Percentiles rank a stretch among this genome's conserved stretches.
Conservation (phyloP, 2,797 vertebrate species). For the Sebastes vulpes region DNA sequence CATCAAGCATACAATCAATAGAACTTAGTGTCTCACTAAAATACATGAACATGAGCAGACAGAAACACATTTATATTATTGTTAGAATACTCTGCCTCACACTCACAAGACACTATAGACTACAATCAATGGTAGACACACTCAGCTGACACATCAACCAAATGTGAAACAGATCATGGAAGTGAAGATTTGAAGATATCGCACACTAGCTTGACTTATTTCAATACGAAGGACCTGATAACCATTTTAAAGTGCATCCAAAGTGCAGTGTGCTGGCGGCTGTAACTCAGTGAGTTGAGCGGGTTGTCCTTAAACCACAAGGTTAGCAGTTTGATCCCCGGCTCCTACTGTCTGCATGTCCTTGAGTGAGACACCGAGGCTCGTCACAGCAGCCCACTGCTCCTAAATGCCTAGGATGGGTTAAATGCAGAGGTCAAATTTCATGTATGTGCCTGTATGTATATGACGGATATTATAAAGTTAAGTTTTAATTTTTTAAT, state of each 20-base stretch:
- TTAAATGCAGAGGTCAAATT: too few relatives aligned
- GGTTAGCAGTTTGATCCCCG: too few relatives aligned
- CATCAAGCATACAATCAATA: neutral
- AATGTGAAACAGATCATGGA: neutral
- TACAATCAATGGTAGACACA: neutral
- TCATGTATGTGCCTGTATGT: too few relatives aligned
- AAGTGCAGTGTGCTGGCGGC: too few relatives aligned
- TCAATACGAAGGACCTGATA: neutral
- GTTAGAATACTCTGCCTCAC: neutral
- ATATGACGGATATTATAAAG: too few relatives aligned
- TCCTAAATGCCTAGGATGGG: too few relatives aligned
- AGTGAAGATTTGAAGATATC: neutral
- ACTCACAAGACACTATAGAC: neutral
- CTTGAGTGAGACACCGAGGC: neutral
- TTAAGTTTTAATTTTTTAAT: too few relatives aligned
- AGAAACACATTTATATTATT: neutral
- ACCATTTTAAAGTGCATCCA: neutral
- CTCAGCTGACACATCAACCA: neutral
- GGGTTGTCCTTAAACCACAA: too few relatives aligned
- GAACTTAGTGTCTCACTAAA: neutral
- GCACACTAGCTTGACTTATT: neutral
- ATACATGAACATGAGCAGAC: neutral
- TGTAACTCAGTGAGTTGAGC: too few relatives aligned
- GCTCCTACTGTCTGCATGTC: neutral
- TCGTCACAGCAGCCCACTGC: too few relatives aligned